A percentile compares a stretch with the other conserved stretches of the same genome.
Conservation (phyloP, 64 coral and sea anemone genomes). For the Orbicella faveolata region DNA sequence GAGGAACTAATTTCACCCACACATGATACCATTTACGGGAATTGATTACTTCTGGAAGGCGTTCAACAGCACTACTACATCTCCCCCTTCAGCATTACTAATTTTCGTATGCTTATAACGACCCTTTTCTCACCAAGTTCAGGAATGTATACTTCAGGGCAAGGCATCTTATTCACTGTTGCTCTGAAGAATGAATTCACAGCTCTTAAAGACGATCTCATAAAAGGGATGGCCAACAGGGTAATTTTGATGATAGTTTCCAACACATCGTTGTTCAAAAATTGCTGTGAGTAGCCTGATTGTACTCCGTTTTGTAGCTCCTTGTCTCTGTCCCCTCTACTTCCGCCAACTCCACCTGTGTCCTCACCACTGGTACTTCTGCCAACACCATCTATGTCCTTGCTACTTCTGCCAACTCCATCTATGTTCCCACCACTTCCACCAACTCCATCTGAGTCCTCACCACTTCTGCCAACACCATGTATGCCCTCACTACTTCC, state of each 20-base stretch:
- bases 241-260: constrained; percentile 28
- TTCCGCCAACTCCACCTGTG: too few relatives aligned
- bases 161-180: constrained; percentile 14
- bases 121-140: background rate
- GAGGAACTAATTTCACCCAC: constrained; percentile 20
- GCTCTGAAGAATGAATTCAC: constrained; percentile 30
- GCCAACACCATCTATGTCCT: too few relatives aligned
- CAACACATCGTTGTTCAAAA: constrained; percentile 36
- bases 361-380: too few relatives aligned
- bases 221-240: constrained; percentile 25
- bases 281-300: background rate
- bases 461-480: too few relatives aligned
- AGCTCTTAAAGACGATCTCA: constrained; percentile 26
- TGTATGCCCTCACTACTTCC: too few relatives aligned
- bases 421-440: background rate
- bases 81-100: constrained; percentile 27
- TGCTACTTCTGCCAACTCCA: background rate
- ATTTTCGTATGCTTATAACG: background rate
- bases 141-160: background rate
- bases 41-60: background rate
- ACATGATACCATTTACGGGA: constrained; percentile 4
- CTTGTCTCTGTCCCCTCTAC: too few relatives aligned
- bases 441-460: background rate
- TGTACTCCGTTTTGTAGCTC: too few relatives aligned
- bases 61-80: constrained; percentile 3